Percentiles rank a stretch among this genome's conserved stretches.
Conservation (phyloP, 1,140 invertebrate genomes). For the Antheraea mylitta region DNA sequence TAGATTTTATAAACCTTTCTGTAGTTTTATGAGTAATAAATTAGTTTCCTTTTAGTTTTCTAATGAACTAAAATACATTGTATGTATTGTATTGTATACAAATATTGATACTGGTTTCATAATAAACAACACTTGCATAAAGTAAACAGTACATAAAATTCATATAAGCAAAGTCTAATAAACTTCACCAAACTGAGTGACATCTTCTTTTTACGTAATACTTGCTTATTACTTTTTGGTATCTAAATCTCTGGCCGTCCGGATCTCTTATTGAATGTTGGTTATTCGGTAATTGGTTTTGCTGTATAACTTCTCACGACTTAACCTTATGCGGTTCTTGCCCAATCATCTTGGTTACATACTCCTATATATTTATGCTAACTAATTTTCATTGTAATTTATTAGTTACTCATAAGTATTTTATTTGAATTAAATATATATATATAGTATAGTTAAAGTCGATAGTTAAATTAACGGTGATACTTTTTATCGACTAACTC, state of each 20-base stretch:
- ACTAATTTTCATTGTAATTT: neutral
- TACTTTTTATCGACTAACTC: slow-evolving; percentile 5
- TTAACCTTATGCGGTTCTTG: neutral
- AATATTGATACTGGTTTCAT: no score
- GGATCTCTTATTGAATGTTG: neutral
- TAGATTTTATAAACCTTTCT: no score
- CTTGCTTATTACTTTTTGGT: neutral
- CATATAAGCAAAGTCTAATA: neutral
- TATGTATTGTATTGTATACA: no score
- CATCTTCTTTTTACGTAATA: neutral
- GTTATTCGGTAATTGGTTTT: neutral
- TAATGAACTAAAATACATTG: no score
- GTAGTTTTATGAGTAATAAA: no score
- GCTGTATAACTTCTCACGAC: neutral
- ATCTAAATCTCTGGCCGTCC: neutral
- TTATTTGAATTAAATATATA: neutral
- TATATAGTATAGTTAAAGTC: neutral
- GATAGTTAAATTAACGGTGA: neutral
- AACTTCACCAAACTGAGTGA: neutral
- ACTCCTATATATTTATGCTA: neutral
- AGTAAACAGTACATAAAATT: no score
- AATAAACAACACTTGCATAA: no score
- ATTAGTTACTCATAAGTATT: neutral
- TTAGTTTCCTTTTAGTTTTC: no score
- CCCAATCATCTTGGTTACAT: neutral